phyloP scores from a whole-genome alignment of 2,888 invertebrate genomes.

The Marasmarcha lunaedactyla region DNA sequence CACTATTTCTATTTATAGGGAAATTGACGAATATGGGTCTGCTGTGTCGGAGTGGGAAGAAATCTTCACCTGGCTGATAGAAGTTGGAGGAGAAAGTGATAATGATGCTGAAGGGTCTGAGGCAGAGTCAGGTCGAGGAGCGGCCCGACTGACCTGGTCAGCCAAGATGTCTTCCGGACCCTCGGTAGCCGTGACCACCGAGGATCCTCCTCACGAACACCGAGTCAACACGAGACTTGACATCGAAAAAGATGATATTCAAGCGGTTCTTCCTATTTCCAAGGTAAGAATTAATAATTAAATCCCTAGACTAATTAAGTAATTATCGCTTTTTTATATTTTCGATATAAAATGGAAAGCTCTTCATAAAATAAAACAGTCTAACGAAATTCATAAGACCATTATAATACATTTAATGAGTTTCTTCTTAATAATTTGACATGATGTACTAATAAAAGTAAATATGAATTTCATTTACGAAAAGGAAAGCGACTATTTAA shows the following conservation, averaged over 20 bases:
- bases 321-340: no score
- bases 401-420: no score
- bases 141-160: constrained; percentile 89
- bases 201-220: constrained; percentile 56
- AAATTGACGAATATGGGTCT: constrained; percentile 41
- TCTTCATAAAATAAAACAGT: no score
- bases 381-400: no score
- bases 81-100: constrained; percentile 86
- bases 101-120: constrained; percentile 55
- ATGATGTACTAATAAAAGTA: no score
- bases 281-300: constrained; percentile 73
- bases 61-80: constrained; percentile 91
- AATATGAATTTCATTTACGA: no score
- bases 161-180: constrained; percentile 62
- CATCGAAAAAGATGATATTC: constrained; percentile 93
- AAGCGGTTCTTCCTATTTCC: constrained; percentile 92
- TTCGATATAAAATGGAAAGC: no score
- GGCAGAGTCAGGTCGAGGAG: constrained; percentile 76
- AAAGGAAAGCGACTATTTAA: no score
- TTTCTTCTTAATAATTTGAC: no score
- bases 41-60: constrained; percentile 76
- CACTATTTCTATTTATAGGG: constrained; percentile 21
- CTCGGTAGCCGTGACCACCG: constrained; percentile 38
- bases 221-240: constrained; percentile 87
- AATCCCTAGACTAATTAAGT: background rate